phyloP scores from a whole-genome alignment of 2,113 vertebrate genomes.

The Haemorhous mexicanus region DNA sequence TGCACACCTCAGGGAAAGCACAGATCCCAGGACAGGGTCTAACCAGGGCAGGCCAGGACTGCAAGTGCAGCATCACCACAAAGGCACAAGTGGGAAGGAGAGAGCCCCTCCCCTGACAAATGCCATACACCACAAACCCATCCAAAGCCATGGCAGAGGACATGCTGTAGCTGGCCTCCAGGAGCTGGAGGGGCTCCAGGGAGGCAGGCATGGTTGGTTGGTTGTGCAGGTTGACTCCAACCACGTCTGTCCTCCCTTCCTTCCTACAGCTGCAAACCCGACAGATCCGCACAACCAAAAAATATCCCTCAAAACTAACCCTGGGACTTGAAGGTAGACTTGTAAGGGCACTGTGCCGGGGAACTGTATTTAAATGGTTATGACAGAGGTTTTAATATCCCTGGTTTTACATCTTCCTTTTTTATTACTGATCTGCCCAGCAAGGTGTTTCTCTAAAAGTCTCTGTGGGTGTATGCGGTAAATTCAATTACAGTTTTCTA shows the following conservation, averaged over 20 bases:
- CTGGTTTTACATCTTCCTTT: constrained; percentile 44
- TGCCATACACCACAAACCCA: neutral
- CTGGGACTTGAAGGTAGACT: neutral
- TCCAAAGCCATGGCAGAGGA: neutral
- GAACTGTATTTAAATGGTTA: constrained; percentile 19
- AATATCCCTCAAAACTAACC: neutral
- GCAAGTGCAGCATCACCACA: neutral
- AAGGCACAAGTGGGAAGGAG: neutral
- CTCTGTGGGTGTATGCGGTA: constrained; percentile 49
- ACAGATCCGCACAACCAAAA: neutral
- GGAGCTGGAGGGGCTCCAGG: neutral
- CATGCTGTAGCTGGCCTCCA: neutral
- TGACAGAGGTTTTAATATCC: constrained; percentile 43
- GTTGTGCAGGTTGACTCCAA: neutral
- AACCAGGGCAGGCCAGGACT: neutral
- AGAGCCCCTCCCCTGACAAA: neutral
- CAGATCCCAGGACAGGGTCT: fast-evolving
- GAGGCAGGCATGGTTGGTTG: neutral
- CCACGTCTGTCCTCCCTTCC: neutral
- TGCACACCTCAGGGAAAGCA: neutral
- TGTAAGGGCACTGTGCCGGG: neutral
- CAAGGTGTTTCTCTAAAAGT: constrained; percentile 24
- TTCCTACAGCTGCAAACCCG: neutral
- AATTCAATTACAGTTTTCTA: constrained; percentile 67
- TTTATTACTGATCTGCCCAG: constrained; percentile 51